phyloP scores from a whole-genome alignment of 2,888 invertebrate genomes.

The Dynastes grantii region DNA sequence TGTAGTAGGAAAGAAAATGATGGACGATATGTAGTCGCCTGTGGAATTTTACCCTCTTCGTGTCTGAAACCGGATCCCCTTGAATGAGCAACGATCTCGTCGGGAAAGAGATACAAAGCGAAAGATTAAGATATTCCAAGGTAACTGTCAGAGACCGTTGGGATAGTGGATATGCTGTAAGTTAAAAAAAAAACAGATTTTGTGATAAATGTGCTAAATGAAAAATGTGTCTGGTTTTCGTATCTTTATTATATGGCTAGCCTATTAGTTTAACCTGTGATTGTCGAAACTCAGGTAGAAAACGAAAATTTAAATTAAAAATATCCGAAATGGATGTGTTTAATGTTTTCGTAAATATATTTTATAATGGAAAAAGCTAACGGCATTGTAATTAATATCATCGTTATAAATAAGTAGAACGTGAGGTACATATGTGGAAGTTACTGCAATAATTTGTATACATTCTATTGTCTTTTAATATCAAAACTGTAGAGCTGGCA shows the following conservation, averaged over 20 bases:
- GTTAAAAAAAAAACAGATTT: slow-evolving; percentile 55
- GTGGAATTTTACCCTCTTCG: slow-evolving; percentile 69
- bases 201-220: slow-evolving; percentile 57
- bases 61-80: slow-evolving; percentile 60
- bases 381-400: no score
- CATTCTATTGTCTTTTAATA: no score
- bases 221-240: slow-evolving; percentile 54
- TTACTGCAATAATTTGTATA: no score
- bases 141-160: slow-evolving; percentile 50
- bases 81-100: slow-evolving; percentile 58
- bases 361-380: no score
- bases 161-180: slow-evolving; percentile 23
- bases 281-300: not conserved
- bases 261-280: not conserved
- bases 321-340: no score
- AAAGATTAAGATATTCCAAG: slow-evolving; percentile 58
- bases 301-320: no score
- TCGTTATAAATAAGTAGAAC: no score
- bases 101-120: slow-evolving; percentile 59
- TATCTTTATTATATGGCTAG: slow-evolving; percentile 28
- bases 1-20: slow-evolving; percentile 56
- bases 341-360: no score
- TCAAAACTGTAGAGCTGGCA: no score
- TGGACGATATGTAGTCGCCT: slow-evolving; percentile 71
- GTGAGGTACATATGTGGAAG: no score